A percentile compares a stretch with the other conserved stretches of the same genome.
phyloP scores from a whole-genome alignment of 2,888 invertebrate genomes.

The Drosophila anomelani region DNA sequence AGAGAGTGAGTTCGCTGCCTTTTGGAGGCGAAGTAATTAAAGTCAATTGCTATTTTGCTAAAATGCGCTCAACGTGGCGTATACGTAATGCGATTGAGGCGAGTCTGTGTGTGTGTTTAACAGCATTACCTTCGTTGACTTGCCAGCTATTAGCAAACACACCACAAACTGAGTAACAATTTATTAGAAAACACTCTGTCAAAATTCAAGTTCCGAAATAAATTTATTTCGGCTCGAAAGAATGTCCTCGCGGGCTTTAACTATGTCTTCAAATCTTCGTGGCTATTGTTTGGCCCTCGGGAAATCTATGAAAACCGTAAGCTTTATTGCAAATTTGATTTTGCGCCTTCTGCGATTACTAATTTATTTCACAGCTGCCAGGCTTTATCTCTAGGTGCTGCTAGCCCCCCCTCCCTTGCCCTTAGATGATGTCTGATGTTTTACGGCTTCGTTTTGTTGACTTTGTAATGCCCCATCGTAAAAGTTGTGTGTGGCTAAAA shows the following conservation, averaged over 20 bases:
- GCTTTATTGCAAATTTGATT: conserved; percentile 34
- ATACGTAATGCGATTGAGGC: conserved; percentile 58
- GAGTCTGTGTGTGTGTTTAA: conserved; percentile 27
- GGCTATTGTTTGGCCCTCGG: conserved; percentile 6
- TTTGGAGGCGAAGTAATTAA: conserved; percentile 70
- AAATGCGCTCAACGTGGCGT: conserved; percentile 68
- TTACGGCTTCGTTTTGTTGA: conserved; percentile 50
- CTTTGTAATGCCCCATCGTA: conserved; percentile 60
- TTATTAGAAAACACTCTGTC: conserved; percentile 51
- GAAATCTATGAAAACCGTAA: conserved; percentile 11
- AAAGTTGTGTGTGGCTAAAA: conserved; percentile 50
- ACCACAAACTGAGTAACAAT: conserved; percentile 57
- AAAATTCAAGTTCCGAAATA: conserved; percentile 21
- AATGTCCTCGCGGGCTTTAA: not conserved
- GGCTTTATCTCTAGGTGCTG: conserved; percentile 38
- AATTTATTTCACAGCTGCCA: conserved; percentile 10
- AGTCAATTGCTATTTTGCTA: conserved; percentile 79
- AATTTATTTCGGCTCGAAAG: conserved; percentile 4
- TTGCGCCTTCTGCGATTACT: conserved; percentile 29
- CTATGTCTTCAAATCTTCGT: conserved; percentile 9
- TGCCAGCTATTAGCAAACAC: conserved; percentile 60
- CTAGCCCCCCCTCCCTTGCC: not conserved
- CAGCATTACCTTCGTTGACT: conserved; percentile 57
- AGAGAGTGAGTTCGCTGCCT: conserved; percentile 30
- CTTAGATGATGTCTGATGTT: conserved; percentile 42